Conservation (phyloP, 92 coral and sea anemone species). For the Phenganax subtilis region DNA sequence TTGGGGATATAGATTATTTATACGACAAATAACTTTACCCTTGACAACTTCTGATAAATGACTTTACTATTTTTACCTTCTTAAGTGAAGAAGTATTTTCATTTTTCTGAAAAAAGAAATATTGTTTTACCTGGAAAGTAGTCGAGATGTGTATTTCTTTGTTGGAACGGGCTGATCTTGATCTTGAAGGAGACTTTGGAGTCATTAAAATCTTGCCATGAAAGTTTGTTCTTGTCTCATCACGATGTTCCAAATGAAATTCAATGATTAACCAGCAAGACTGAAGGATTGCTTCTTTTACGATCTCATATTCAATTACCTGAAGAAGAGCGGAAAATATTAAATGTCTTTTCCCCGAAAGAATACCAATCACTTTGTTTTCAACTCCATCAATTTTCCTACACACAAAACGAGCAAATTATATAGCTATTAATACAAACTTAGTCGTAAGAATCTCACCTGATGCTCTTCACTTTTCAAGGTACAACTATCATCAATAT, state of each 20-base stretch:
- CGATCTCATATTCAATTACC: constrained; percentile 66
- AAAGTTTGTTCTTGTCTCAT: constrained; percentile 33
- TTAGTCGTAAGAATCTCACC: constrained; percentile 17
- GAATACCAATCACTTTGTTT: background rate
- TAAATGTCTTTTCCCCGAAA: background rate
- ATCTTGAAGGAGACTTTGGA: constrained; percentile 20
- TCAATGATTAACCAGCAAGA: constrained; percentile 87
- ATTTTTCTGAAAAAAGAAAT: background rate
- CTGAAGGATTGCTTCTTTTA: constrained; percentile 59
- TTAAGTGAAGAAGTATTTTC: background rate
- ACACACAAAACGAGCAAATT: no score
- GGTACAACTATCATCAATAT: constrained; percentile 44
- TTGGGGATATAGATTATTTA: background rate
- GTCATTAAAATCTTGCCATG: constrained; percentile 43
- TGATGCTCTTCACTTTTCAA: constrained; percentile 58
- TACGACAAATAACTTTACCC: no score
- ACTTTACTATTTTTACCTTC: background rate
- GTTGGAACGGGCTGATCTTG: background rate
- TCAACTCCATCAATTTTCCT: no score
- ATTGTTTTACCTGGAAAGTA: constrained; percentile 15
- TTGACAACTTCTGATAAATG: background rate
- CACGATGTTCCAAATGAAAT: constrained; percentile 67
- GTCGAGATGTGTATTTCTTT: constrained; percentile 28
- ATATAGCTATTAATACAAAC: background rate
- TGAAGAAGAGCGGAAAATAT: constrained; percentile 15